Evolutionary conservation across 2,888 invertebrate species (phyloP), one percentile per base, ranked within the genome.

Genomic region (Lutraria lutraria): DNA sequence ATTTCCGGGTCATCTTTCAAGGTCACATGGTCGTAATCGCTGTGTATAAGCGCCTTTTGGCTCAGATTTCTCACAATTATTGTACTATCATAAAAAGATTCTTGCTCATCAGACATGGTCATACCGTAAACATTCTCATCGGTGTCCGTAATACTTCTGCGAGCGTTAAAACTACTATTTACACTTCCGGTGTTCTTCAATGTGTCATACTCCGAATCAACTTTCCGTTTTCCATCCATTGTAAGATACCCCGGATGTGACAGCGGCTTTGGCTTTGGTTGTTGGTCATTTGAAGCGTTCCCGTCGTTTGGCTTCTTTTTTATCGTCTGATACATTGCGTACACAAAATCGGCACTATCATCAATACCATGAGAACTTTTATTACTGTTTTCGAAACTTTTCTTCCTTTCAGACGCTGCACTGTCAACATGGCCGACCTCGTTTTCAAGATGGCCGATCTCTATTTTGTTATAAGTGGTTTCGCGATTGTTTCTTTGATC

Each of bases 121-220:
- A 21, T 52, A 56, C 68, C 53, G 60, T 60, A 60, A 54, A 54
- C n/a, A 52, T 86, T 68, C 12, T 53, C 31, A 31, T 68, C 72
- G 19, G 34, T 34, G 56, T 56, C 25, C 21, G 31, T 21, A 6
- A 8, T 53, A 15, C n/a, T n/a, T 29, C 60, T 53, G 43, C 34
- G 68, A 31, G n/a, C 29, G 34, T 72, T 29, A 72, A 53, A 31
- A 19, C 63, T 52, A 63, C 54, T n/a, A 0, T 16, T 68, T 0
- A 54, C 31, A 54, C 68, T 81, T 68, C 72, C 53, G 21, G 31
- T 72, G 72, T 53, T 72, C 34, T 81, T 68, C 63, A 86, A 54
- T 15, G 72, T 34, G 31, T 86, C 81, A 81, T 86, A 86, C 21
- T 72, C 60, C 15, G 81, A 81, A 68, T 82, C 72, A 43, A n/a